A percentile compares a stretch with the other conserved stretches of the same genome.
These are phyloP conservation scores for Hemithea aestivaria DNA, from an alignment of 2,888 invertebrate genomes.

Conservation along the genomic window DNA sequence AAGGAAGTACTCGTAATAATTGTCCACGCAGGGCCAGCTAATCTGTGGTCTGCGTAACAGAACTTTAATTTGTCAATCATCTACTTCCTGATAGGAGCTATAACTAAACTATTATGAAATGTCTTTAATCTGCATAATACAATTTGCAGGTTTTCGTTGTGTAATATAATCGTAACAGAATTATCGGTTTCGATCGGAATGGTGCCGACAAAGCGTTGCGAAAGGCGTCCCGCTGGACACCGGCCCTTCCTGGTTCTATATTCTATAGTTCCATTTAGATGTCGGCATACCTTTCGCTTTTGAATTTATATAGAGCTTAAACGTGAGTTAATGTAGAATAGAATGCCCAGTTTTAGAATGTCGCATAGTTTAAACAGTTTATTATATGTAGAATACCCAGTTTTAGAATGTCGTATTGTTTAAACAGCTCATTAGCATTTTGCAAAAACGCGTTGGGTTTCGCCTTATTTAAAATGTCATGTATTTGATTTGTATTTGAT, in stretches of 20 bases:
- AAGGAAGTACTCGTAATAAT: too few species aligned
- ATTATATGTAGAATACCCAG: too few species aligned
- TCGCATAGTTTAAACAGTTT: too few species aligned
- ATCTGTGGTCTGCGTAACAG: too few species aligned
- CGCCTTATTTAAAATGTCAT: too few species aligned
- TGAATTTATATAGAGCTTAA: constrained; percentile 9
- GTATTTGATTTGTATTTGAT: constrained; percentile 3
- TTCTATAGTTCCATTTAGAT: too few species aligned
- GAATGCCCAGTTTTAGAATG: too few species aligned
- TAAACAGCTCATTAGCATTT: too few species aligned
- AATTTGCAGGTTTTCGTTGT: constrained; percentile 20
- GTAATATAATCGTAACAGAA: constrained; percentile 29
- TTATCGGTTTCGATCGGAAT: constrained; percentile 25
- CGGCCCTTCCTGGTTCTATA: constrained; percentile 42
- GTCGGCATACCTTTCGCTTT: constrained; percentile 21
- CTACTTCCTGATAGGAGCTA: neutral
- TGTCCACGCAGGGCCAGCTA: too few species aligned
- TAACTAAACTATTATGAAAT: constrained; percentile 6
- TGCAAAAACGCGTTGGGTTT: too few species aligned
- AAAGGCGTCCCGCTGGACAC: constrained; percentile 38
- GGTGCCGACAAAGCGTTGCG: constrained; percentile 33
- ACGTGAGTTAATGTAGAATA: constrained; percentile 2
- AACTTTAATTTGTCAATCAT: neutral
- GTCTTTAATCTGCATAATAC: constrained; percentile 12
- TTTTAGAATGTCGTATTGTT: too few species aligned